Conservation (phyloP, 2,888 invertebrate genomes). For the Metopia argyrocephala region DNA sequence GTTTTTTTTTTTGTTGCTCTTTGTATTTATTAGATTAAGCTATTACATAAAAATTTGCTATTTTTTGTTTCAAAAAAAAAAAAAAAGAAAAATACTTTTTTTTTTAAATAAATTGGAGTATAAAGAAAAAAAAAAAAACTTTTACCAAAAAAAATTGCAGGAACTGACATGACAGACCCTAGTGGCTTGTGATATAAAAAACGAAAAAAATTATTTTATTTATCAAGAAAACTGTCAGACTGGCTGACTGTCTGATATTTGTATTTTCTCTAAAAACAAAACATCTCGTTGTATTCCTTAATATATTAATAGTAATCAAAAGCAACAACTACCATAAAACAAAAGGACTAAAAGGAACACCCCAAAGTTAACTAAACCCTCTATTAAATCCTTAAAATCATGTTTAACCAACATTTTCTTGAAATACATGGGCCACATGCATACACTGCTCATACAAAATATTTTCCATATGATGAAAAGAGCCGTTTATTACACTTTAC, state of each 20-base stretch:
- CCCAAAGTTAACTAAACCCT: conserved; percentile 29
- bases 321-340: background rate
- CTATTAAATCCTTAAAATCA: conserved; percentile 50
- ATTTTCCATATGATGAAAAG: background rate
- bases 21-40: background rate
- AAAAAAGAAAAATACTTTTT: background rate
- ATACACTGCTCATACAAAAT: background rate
- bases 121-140: too few relatives aligned
- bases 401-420: background rate
- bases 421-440: background rate
- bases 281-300: background rate
- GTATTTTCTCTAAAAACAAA: too few relatives aligned
- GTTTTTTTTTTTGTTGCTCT: background rate
- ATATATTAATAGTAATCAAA: background rate
- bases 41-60: background rate
- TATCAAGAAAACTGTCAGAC: too few relatives aligned
- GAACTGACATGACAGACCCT: too few relatives aligned
- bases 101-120: too few relatives aligned
- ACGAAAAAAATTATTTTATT: too few relatives aligned
- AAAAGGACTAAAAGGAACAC: background rate
- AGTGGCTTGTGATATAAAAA: too few relatives aligned
- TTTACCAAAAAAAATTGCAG: too few relatives aligned
- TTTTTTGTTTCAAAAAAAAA: background rate
- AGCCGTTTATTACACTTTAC: background rate
- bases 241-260: too few relatives aligned